Conservation (phyloP, 2,888 invertebrate species). For the Apodemia duryi region DNA sequence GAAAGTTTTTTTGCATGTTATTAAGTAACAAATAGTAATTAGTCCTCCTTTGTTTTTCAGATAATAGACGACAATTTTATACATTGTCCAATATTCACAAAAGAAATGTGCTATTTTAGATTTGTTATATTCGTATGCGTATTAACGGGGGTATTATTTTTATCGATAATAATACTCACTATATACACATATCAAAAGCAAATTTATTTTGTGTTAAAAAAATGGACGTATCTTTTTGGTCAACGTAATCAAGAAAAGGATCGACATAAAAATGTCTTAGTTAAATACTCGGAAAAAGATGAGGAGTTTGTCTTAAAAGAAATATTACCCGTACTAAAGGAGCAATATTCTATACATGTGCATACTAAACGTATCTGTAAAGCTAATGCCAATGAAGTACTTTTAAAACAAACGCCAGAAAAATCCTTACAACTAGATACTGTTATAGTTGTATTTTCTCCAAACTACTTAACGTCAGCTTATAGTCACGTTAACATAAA, state of each 20-base stretch:
- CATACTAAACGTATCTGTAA: slow-evolving; percentile 39
- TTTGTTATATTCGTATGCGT: slow-evolving; percentile 44
- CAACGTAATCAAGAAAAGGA: slow-evolving; percentile 28
- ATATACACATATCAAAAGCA: slow-evolving; percentile 45
- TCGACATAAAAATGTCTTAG: slow-evolving; percentile 38
- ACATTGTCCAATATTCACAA: slow-evolving; percentile 50
- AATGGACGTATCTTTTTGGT: slow-evolving; percentile 34
- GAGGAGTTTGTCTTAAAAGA: slow-evolving; percentile 59
- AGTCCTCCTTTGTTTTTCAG: slow-evolving; percentile 42
- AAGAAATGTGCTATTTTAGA: slow-evolving; percentile 45
- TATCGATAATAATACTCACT: slow-evolving; percentile 41
- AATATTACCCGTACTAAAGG: slow-evolving; percentile 52
- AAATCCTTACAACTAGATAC: slow-evolving; percentile 39
- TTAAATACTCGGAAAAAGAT: slow-evolving; percentile 53
- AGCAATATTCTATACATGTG: slow-evolving; percentile 45
- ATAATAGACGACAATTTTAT: slow-evolving; percentile 45
- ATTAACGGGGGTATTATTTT: slow-evolving; percentile 36
- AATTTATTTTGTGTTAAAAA: slow-evolving; percentile 41
- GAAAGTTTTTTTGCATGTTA: too few species aligned
- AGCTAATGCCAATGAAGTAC: slow-evolving; percentile 33
- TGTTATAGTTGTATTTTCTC: slow-evolving; percentile 58
- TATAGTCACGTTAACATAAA: slow-evolving; percentile 66
- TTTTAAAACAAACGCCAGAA: slow-evolving; percentile 33
- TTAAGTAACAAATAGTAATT: neutral
- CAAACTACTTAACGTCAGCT: slow-evolving; percentile 60